These are phyloP conservation scores for Philereme transversata DNA, from an alignment of 2,888 invertebrate genomes.

Conservation along the genomic window DNA sequence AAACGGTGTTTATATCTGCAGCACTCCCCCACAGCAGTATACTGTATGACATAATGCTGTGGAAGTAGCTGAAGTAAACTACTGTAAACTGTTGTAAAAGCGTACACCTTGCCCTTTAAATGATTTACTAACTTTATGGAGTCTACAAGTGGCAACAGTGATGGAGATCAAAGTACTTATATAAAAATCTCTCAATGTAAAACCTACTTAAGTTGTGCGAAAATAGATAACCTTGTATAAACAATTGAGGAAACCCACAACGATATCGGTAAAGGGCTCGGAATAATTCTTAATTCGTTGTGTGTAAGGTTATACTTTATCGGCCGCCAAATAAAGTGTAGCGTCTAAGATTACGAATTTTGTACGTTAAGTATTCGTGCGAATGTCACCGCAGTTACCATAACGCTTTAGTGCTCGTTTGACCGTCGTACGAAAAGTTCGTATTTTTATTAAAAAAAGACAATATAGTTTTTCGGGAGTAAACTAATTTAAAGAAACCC, in stretches of 20 bases:
- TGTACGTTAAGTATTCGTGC: constrained; percentile 77
- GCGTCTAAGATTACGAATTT: constrained; percentile 71
- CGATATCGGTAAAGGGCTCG: constrained; percentile 50
- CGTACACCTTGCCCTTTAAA: too few species aligned
- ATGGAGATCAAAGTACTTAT: too few species aligned
- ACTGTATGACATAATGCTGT: too few species aligned
- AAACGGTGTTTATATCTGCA: too few species aligned
- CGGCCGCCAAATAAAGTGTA: constrained; percentile 54
- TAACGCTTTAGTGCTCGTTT: constrained; percentile 79
- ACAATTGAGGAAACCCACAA: constrained; percentile 52
- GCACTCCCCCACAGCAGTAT: too few species aligned
- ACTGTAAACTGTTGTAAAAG: too few species aligned
- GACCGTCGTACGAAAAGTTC: constrained; percentile 75
- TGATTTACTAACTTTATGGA: too few species aligned
- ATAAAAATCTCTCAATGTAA: too few species aligned
- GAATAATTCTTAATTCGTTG: constrained; percentile 63
- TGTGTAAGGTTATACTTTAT: constrained; percentile 61
- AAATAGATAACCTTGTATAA: constrained; percentile 33
- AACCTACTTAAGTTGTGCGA: constrained; percentile 1
- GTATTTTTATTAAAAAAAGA: constrained; percentile 78
- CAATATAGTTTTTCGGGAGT: constrained; percentile 69
- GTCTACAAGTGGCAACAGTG: too few species aligned
- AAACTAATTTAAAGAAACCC: background rate
- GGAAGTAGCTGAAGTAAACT: too few species aligned
- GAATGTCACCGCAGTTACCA: constrained; percentile 79